Percentiles rank a stretch among this genome's conserved stretches.
Evolutionary conservation across 2,888 invertebrate genomes (phyloP).

Genomic region (Myathropa florea): DNA sequence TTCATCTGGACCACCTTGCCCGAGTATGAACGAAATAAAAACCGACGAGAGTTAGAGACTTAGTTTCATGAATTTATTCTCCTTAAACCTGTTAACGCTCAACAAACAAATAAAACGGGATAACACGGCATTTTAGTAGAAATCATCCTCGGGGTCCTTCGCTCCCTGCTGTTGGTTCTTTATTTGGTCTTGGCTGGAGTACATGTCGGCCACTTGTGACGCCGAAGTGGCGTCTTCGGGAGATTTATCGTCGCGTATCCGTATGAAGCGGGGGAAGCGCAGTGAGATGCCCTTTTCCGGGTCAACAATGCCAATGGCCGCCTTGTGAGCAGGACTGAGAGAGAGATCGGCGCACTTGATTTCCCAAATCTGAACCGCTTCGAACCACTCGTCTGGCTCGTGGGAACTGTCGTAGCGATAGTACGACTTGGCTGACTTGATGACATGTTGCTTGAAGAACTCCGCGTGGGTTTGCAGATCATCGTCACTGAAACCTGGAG

Average conservation of each 20-base stretch:
- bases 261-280: slow-evolving; percentile 94
- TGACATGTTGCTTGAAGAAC: slow-evolving; percentile 88
- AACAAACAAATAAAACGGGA: slow-evolving; percentile 32
- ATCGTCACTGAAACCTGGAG: slow-evolving; percentile 97
- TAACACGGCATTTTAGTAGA: slow-evolving; percentile 74
- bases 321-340: slow-evolving; percentile 95
- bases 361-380: slow-evolving; percentile 95
- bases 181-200: slow-evolving; percentile 95
- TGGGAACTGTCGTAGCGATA: slow-evolving; percentile 88
- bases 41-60: slow-evolving; percentile 26
- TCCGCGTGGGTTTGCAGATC: slow-evolving; percentile 89
- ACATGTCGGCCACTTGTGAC: slow-evolving; percentile 94
- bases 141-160: slow-evolving; percentile 77
- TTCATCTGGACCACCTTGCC: slow-evolving; percentile 86
- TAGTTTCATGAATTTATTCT: slow-evolving; percentile 39
- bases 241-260: slow-evolving; percentile 94
- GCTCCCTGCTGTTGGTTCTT: slow-evolving; percentile 83
- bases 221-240: slow-evolving; percentile 96
- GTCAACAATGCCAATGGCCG: slow-evolving; percentile 93
- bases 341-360: slow-evolving; percentile 98
- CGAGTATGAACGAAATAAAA: slow-evolving; percentile 72
- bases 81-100: slow-evolving; percentile 23
- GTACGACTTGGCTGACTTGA: slow-evolving; percentile 88
- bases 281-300: slow-evolving; percentile 96
- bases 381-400: slow-evolving; percentile 94